Percentiles rank a stretch among this genome's conserved stretches.
Evolutionary conservation across 2,888 invertebrate species (phyloP).

Genomic region (Cerastis rubricosa): DNA sequence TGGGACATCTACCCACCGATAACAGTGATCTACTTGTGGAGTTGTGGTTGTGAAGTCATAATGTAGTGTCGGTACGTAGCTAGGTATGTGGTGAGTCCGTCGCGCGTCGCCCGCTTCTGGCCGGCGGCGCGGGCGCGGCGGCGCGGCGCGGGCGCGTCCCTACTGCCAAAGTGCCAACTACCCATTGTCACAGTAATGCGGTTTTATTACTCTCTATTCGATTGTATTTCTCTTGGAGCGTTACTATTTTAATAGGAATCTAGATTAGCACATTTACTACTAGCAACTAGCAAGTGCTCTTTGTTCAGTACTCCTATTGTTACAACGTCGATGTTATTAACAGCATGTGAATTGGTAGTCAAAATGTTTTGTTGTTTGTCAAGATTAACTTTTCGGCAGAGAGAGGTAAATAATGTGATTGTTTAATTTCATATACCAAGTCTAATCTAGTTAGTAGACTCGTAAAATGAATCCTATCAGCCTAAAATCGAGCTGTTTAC

Average conservation of each 20-base stretch:
- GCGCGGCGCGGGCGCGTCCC: background rate
- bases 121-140: too few relatives aligned
- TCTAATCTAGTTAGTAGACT: too few relatives aligned
- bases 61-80: too few relatives aligned
- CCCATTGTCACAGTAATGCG: constrained; percentile 55
- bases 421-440: background rate
- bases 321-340: constrained; percentile 39
- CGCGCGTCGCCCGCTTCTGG: too few relatives aligned
- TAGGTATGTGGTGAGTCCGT: too few relatives aligned
- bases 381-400: constrained; percentile 61
- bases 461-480: too few relatives aligned
- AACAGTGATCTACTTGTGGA: too few relatives aligned
- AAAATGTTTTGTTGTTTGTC: constrained; percentile 74
- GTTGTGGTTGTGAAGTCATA: too few relatives aligned
- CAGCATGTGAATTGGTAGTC: constrained; percentile 40
- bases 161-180: background rate
- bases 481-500: too few relatives aligned
- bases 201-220: constrained; percentile 58
- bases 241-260: constrained; percentile 65
- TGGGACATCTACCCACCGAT: too few relatives aligned
- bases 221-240: constrained; percentile 64
- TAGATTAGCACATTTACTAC: constrained; percentile 55
- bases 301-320: constrained; percentile 46
- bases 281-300: constrained; percentile 22
- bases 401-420: constrained; percentile 61